Conservation (phyloP, 2,797 vertebrate genomes). For the Chlorospingus flavigularis region DNA sequence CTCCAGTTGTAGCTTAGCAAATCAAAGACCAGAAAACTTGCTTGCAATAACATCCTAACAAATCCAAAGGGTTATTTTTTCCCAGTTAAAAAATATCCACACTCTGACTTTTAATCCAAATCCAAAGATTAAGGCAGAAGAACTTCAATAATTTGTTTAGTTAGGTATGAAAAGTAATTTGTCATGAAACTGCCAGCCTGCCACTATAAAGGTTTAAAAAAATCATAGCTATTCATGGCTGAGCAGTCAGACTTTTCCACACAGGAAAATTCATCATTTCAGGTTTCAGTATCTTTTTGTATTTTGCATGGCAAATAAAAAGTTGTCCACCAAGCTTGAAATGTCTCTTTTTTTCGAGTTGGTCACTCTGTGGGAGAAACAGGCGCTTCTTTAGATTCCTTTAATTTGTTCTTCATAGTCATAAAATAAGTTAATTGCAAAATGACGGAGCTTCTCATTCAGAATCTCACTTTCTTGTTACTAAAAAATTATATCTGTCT, state of each 20-base stretch:
- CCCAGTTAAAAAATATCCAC: constrained; percentile 64
- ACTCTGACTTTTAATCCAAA: constrained; percentile 50
- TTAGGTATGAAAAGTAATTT: constrained; percentile 62
- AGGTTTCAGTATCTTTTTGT: constrained; percentile 32
- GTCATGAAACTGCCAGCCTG: constrained; percentile 58
- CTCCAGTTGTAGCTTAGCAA: constrained; percentile 76
- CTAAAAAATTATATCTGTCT: constrained; percentile 33
- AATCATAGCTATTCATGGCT: constrained; percentile 27
- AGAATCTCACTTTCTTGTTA: constrained; percentile 23
- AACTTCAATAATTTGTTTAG: constrained; percentile 61
- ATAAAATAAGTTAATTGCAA: constrained; percentile 39
- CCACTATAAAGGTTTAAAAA: constrained; percentile 49
- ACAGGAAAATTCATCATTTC: constrained; percentile 48
- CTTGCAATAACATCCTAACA: constrained; percentile 76
- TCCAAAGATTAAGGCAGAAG: constrained; percentile 51
- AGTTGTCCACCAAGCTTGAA: constrained; percentile 40
- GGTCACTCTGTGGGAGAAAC: constrained; percentile 36
- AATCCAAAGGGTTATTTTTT: constrained; percentile 58
- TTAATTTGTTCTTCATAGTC: constrained; percentile 39
- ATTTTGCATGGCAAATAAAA: constrained; percentile 55
- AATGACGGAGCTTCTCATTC: constrained; percentile 21
- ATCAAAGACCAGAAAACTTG: constrained; percentile 76
- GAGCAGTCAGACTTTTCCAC: constrained; percentile 42
- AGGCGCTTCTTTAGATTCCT: constrained; percentile 26
- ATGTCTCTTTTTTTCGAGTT: not conserved